Evolutionary conservation across 2,113 vertebrate genomes (phyloP).

Genomic region (Himantopus leucocephalus): DNA sequence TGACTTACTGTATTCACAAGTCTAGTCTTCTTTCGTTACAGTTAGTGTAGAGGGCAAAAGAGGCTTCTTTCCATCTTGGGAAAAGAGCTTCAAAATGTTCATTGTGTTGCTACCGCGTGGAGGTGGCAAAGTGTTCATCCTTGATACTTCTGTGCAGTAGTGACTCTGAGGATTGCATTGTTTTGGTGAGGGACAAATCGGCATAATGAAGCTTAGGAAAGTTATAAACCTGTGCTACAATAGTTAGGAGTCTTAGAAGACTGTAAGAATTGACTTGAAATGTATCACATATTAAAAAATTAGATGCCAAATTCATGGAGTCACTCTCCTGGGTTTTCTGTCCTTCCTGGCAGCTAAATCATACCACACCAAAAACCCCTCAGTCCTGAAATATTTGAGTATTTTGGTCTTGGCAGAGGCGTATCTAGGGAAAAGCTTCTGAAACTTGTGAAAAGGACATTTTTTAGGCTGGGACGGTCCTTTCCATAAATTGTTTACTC

Average conservation of each 20-base stretch:
- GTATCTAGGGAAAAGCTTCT: not conserved
- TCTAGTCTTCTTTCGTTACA: not conserved
- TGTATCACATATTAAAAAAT: not conserved
- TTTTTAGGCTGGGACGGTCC: not conserved
- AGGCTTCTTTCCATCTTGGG: not conserved
- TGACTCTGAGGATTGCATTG: not conserved
- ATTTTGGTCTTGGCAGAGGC: not conserved
- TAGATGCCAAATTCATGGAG: not conserved
- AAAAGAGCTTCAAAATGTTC: not conserved
- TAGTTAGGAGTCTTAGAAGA: not conserved
- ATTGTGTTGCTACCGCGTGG: not conserved
- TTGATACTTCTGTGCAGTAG: not conserved
- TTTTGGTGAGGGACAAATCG: not conserved
- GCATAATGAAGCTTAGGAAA: not conserved
- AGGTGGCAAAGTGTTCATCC: not conserved
- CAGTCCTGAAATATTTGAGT: not conserved
- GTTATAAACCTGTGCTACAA: not conserved
- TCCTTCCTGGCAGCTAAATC: not conserved
- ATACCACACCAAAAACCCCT: not conserved
- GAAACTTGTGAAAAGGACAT: not conserved
- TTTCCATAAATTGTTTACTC: not conserved
- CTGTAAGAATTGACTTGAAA: not conserved
- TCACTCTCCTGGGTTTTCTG: not conserved
- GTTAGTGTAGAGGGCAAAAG: not conserved
- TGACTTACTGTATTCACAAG: slow-evolving; percentile 36